Evolutionary conservation across 2,797 vertebrate genomes (phyloP).

Genomic region (Pseudochaenichthys georgianus): DNA sequence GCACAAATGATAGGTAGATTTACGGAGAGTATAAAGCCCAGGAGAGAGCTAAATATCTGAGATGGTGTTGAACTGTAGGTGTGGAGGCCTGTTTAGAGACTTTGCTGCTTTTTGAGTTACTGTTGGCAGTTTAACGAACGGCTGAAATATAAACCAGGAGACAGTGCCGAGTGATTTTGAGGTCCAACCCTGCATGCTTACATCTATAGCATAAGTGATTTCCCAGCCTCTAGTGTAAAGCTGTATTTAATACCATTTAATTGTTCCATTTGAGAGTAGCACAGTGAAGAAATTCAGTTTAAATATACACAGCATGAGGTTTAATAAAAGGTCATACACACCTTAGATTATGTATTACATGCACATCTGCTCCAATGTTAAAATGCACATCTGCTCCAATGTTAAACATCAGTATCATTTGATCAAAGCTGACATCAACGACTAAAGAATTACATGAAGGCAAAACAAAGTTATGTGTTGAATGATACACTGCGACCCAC

Average conservation of each 20-base stretch:
- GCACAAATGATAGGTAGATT: slow-evolving; percentile 74
- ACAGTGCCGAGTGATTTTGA: slow-evolving; percentile 68
- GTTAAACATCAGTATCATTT: slow-evolving; percentile 25
- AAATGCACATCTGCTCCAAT: slow-evolving; percentile 31
- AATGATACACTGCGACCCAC: slow-evolving; percentile 45
- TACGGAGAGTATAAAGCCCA: slow-evolving; percentile 54
- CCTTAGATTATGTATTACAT: slow-evolving; percentile 1
- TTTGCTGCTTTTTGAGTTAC: slow-evolving; percentile 74
- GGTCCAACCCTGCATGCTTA: slow-evolving; percentile 47
- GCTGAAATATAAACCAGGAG: slow-evolving; percentile 81
- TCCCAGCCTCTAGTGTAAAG: slow-evolving; percentile 43
- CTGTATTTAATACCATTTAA: slow-evolving; percentile 31
- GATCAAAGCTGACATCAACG: slow-evolving; percentile 37
- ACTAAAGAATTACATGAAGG: slow-evolving; percentile 20
- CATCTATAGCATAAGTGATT: slow-evolving; percentile 65
- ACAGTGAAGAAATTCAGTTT: slow-evolving; percentile 13
- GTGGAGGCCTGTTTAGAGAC: slow-evolving; percentile 64
- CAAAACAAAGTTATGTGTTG: slow-evolving; percentile 52
- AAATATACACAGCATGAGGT: slow-evolving; percentile 12
- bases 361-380: slow-evolving; percentile 26
- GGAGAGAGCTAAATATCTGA: slow-evolving; percentile 70
- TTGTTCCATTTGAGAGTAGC: slow-evolving; percentile 30
- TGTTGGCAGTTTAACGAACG: slow-evolving; percentile 80
- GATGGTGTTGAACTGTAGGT: slow-evolving; percentile 73
- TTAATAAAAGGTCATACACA: slow-evolving; percentile 40